A percentile compares a stretch with the other conserved stretches of the same genome.
Conservation (phyloP, 2,797 vertebrate genomes). For the Sebastes itinus region DNA sequence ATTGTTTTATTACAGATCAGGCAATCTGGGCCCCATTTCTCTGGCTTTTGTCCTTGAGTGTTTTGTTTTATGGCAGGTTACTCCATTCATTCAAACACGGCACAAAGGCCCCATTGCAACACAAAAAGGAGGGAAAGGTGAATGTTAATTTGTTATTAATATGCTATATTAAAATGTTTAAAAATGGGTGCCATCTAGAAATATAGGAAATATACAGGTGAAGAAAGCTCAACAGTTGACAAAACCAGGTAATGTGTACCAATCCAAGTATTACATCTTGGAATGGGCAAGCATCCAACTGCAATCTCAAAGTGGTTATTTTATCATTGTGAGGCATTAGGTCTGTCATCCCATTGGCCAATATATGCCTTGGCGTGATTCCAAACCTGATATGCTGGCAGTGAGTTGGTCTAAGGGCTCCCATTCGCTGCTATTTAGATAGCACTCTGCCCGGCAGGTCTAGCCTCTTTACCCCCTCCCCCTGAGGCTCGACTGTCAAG, state of each 20-base stretch:
- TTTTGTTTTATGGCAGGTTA: constrained; percentile 47
- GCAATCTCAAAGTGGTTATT: constrained; percentile 63
- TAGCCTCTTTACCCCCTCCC: constrained; percentile 46
- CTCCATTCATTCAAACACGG: constrained; percentile 43
- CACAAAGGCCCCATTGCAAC: constrained; percentile 6
- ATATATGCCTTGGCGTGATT: constrained; percentile 54
- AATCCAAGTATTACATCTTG: constrained; percentile 31
- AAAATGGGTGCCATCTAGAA: not conserved
- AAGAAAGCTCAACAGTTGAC: not conserved
- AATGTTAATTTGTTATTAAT: constrained; percentile 40
- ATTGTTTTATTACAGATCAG: constrained; percentile 76
- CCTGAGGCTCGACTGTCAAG: constrained; percentile 52
- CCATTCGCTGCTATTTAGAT: constrained; percentile 57
- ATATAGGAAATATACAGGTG: not conserved
- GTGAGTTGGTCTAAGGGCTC: constrained; percentile 45
- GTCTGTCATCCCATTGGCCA: constrained; percentile 54
- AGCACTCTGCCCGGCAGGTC: constrained; percentile 47
- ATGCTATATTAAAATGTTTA: constrained; percentile 15
- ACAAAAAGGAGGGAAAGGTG: constrained; percentile 9
- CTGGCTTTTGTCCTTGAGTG: constrained; percentile 45
- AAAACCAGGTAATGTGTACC: constrained; percentile 27
- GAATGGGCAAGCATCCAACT: constrained; percentile 47
- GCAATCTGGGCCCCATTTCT: constrained; percentile 58
- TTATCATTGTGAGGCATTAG: constrained; percentile 64
- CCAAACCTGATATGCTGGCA: constrained; percentile 57